Percentiles rank a stretch among this genome's conserved stretches.
These are phyloP conservation scores for Hemicrepidius hirtus DNA, from an alignment of 2,888 invertebrate genomes.

Conservation along the genomic window DNA sequence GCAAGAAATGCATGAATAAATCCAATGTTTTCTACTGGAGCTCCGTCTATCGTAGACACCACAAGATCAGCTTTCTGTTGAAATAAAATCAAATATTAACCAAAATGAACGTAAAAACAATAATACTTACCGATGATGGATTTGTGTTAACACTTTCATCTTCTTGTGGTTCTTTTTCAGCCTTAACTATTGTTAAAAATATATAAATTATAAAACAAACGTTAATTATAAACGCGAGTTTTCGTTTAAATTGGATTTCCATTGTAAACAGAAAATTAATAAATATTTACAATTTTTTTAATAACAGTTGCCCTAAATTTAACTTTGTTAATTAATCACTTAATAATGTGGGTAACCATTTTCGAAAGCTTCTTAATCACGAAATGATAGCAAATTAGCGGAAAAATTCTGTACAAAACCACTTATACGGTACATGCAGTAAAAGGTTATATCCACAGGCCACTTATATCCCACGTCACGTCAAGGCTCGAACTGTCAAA, in stretches of 20 bases:
- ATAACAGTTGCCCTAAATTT: not conserved
- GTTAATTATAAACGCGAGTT: conserved; percentile 40
- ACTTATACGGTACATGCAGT: conserved; percentile 2
- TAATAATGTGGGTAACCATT: conserved; percentile 27
- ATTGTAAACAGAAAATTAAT: conserved; percentile 12
- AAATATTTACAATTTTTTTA: not conserved
- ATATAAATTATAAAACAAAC: conserved; percentile 28
- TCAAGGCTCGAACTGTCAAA: conserved; percentile 32
- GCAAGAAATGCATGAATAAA: conserved; percentile 97
- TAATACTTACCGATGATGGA: conserved; percentile 56
- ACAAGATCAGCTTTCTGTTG: conserved; percentile 51
- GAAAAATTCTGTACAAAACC: conserved; percentile 9
- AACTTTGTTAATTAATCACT: conserved; percentile 11
- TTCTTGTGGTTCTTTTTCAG: conserved; percentile 62
- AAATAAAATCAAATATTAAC: conserved; percentile 35
- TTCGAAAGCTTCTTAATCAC: conserved; percentile 9
- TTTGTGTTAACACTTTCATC: conserved; percentile 57
- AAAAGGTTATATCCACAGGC: conserved; percentile 37
- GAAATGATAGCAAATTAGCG: conserved; percentile 3
- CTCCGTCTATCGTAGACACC: conserved; percentile 44
- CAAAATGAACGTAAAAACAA: conserved; percentile 14
- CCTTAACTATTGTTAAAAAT: conserved; percentile 47
- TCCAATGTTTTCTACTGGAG: conserved; percentile 76
- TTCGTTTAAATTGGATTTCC: conserved; percentile 28
- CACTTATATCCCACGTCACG: conserved; percentile 35